Conservation (phyloP, 1,140 invertebrate genomes). For the Zaprionus camerounensis region DNA sequence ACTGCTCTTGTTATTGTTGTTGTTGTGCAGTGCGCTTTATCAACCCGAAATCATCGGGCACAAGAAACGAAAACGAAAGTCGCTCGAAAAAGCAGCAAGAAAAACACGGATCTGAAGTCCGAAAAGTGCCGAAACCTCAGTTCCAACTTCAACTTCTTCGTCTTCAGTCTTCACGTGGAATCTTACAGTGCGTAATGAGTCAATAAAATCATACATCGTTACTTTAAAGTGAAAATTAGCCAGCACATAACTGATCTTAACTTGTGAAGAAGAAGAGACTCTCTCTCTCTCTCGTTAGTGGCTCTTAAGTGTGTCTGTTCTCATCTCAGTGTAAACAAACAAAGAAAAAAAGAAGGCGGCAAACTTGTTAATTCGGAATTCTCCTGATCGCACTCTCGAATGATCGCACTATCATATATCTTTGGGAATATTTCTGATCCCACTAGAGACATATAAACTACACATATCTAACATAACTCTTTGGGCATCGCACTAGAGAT, state of each 20-base stretch:
- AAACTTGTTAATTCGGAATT: slow-evolving; percentile 62
- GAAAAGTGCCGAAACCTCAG: not conserved
- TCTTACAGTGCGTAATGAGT: slow-evolving; percentile 47
- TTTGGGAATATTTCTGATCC: slow-evolving; percentile 10
- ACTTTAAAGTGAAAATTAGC: slow-evolving; percentile 52
- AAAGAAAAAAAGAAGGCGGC: not conserved
- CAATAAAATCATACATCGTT: slow-evolving; percentile 63
- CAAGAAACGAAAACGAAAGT: slow-evolving; percentile 79
- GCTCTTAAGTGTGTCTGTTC: slow-evolving; percentile 16
- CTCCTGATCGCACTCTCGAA: slow-evolving; percentile 19
- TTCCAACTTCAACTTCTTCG: not conserved
- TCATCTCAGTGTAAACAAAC: slow-evolving; percentile 22
- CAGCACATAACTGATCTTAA: slow-evolving; percentile 21
- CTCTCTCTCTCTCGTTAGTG: not conserved
- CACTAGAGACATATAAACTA: not conserved
- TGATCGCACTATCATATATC: not conserved
- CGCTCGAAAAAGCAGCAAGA: slow-evolving; percentile 45
- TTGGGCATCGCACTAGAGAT: no score
- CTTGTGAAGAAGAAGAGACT: slow-evolving; percentile 21
- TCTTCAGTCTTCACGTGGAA: slow-evolving; percentile 1
- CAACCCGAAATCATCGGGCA: slow-evolving; percentile 45
- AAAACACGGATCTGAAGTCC: slow-evolving; percentile 21
- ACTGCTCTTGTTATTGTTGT: not conserved
- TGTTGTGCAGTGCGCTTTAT: slow-evolving; percentile 74
- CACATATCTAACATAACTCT: no score